phyloP scores from a whole-genome alignment of 2,797 vertebrate species.

The Knipowitschia caucasica region DNA sequence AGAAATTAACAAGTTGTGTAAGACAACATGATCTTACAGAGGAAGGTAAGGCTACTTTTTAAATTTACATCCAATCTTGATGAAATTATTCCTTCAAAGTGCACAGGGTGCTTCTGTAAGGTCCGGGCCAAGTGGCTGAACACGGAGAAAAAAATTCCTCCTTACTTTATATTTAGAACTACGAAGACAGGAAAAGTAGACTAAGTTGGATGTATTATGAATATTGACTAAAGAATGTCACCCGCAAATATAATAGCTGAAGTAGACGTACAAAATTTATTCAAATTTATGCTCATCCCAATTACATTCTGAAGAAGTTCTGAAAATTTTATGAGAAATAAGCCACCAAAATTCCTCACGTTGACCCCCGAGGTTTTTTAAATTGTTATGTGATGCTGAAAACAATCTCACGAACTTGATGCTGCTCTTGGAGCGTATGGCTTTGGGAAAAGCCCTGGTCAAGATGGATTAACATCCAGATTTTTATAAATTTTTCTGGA shows the following conservation, averaged over 20 bases:
- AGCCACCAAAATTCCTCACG: no score
- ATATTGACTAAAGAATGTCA: not conserved
- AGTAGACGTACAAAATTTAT: not conserved
- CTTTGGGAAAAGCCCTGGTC: not conserved
- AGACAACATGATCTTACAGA: no score
- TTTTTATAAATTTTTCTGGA: not conserved
- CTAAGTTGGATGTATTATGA: not conserved
- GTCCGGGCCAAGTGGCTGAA: no score
- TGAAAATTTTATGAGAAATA: not conserved
- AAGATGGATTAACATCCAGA: not conserved
- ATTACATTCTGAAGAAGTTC: no score
- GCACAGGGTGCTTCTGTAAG: no score
- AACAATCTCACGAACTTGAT: not conserved
- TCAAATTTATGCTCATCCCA: not conserved
- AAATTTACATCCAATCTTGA: no score
- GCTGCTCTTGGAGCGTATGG: not conserved
- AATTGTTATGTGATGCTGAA: not conserved
- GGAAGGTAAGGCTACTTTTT: no score
- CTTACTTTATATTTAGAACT: no score
- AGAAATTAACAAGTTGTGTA: no score
- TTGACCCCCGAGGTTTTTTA: not conserved
- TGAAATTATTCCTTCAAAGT: no score
- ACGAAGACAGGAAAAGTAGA: no score
- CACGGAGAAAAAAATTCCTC: no score
- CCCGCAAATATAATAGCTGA: not conserved